Base-by-base conservation (phyloP, 1,140 invertebrate species). In the Anthonomus grandis region DNA sequence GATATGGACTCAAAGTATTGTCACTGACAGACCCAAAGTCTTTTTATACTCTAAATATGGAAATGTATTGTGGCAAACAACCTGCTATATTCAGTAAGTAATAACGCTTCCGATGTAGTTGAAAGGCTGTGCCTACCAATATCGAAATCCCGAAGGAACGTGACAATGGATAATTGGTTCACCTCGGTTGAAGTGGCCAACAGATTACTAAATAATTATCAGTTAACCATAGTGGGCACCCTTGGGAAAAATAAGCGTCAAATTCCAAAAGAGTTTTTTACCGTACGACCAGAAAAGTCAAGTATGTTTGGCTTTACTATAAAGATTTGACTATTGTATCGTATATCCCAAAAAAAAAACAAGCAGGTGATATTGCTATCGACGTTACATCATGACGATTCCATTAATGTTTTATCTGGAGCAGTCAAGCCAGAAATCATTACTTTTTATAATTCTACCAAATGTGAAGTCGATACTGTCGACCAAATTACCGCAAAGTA, bases 311-410 rank as follows among this genome's bases (percentile, higher is more conserved):
- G 34, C 6, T 64, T 60, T 45, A 21, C n/a, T n/a, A 27, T 31
- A 41, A 51, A 37, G 44, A 51, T 15, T 21, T 8, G n/a, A 59
- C 51, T 15, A 19, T 64, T 25, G 66, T 67, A 18, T 68, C 61
- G 34, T 68, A 65, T 53, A 63, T 68, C 3, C 63, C 66, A 34
- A 70, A n/a, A 69, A 48, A 57, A 45, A 67, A 10, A 63, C 36
- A 67, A 62, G 61, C 52, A 62, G 31, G 65, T 70, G 21, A 34
- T 72, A 19, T 47, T 70, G 31, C 22, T 71, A n/a, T 70, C 65
- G 10, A 63, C 63, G 12, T 64, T 69, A 63, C 67, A 69, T 53
- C 64, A 68, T 37, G 21, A 51, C 52, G 39, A 52, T 17, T 34
- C 31, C n/a, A 62, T 65, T 49, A 66, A 70, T 50, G 1, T 9